phyloP scores from a whole-genome alignment of 2,113 vertebrate genomes.

The Urocolius indicus region DNA sequence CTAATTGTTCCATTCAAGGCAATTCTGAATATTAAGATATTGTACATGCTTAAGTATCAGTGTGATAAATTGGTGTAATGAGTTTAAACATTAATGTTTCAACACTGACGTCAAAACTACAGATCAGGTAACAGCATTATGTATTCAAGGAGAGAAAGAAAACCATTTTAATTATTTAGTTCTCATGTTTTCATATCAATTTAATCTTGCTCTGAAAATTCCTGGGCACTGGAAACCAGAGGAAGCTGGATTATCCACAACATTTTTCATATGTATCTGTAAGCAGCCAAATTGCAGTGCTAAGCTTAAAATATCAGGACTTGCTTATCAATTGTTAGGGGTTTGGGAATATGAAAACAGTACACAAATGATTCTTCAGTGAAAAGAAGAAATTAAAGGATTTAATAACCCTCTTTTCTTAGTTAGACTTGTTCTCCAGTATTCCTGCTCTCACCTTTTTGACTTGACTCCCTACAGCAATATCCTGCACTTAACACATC shows the following conservation, averaged over 20 bases:
- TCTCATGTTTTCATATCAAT: neutral
- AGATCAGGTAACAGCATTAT: neutral
- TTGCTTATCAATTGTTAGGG: neutral
- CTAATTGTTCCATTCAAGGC: neutral
- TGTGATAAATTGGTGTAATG: neutral
- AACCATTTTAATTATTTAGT: neutral
- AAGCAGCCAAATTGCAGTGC: neutral
- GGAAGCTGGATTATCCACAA: neutral
- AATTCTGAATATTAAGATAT: neutral
- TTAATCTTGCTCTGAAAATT: neutral
- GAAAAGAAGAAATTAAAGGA: neutral
- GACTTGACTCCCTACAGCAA: neutral
- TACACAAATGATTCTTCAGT: neutral
- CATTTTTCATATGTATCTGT: neutral
- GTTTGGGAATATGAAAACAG: neutral
- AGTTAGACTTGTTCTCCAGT: neutral
- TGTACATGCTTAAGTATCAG: neutral
- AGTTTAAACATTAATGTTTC: neutral
- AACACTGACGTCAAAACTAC: neutral
- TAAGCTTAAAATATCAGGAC: neutral
- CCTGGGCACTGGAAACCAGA: neutral
- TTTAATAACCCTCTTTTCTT: neutral
- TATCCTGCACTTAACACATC: neutral
- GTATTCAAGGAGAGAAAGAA: neutral
- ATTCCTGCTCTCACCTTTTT: neutral